Percentiles rank a stretch among this genome's conserved stretches.
phyloP scores from a whole-genome alignment of 2,888 invertebrate species.

The Automeris io region DNA sequence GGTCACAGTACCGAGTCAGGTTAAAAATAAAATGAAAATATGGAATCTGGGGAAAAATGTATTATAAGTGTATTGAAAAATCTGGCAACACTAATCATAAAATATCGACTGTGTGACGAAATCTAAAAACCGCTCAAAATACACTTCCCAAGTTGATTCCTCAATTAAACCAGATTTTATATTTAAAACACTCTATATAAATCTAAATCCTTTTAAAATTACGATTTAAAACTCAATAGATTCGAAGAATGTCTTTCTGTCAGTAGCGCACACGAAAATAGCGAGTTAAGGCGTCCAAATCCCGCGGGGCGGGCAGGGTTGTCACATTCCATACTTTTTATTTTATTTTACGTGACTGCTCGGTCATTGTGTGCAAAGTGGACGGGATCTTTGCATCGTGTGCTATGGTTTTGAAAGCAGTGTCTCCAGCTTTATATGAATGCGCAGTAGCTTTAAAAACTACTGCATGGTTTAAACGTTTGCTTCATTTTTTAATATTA shows the following conservation, averaged over 20 bases:
- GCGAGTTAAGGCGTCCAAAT: conserved; percentile 20
- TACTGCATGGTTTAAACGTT: no score
- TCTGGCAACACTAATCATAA: background rate
- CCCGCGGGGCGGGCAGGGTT: conserved; percentile 12
- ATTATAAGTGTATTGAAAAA: background rate
- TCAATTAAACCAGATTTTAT: background rate
- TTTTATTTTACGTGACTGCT: conserved; percentile 1
- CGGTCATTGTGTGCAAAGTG: background rate
- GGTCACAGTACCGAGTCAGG: no score
- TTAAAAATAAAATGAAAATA: no score
- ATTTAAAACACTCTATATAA: conserved; percentile 6
- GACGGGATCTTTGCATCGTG: no score
- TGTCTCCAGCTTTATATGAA: no score
- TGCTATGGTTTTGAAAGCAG: no score
- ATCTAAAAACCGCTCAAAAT: background rate
- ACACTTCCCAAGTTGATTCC: background rate
- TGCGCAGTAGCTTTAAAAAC: no score
- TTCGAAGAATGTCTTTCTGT: conserved; percentile 21
- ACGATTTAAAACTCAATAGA: conserved; percentile 24
- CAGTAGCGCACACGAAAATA: conserved; percentile 23
- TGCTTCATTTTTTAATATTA: no score
- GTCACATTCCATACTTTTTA: background rate
- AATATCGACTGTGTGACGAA: background rate
- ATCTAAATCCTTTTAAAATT: conserved; percentile 24
- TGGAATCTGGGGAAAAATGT: no score